A percentile compares a stretch with the other conserved stretches of the same genome.
Evolutionary conservation across 2,113 vertebrate genomes (phyloP).

Genomic region (Pithys albifrons): DNA sequence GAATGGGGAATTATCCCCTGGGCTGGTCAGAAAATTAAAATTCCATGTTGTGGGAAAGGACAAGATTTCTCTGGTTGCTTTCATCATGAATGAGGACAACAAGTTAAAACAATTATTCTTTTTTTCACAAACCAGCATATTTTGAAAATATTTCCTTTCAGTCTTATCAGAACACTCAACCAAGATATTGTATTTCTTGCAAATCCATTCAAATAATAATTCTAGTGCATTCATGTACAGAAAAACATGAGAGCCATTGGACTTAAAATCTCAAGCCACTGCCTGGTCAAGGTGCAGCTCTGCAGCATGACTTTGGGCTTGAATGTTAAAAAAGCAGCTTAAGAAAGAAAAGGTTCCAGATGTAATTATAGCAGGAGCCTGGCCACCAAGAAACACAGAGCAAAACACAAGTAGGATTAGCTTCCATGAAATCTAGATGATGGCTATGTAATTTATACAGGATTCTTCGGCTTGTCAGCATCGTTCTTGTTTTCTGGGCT

Average conservation of each 20-base stretch:
- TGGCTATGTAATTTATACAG: background rate
- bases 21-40: background rate
- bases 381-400: background rate
- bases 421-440: background rate
- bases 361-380: background rate
- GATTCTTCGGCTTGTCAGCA: conserved; percentile 9
- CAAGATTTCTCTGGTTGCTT: background rate
- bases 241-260: background rate
- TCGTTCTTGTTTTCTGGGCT: background rate
- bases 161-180: background rate
- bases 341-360: background rate
- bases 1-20: background rate
- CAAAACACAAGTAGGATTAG: conserved; percentile 43
- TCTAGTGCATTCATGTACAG: background rate
- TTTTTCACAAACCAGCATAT: background rate
- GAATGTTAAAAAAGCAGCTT: background rate
- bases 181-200: background rate
- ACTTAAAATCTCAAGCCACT: background rate
- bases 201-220: conserved; percentile 16
- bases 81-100: background rate
- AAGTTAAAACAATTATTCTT: background rate
- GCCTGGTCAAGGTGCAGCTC: background rate
- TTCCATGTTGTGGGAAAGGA: background rate
- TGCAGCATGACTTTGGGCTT: background rate
- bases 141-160: background rate